phyloP scores from a whole-genome alignment of 1,140 invertebrate genomes.

The Drosophila novamexicana region DNA sequence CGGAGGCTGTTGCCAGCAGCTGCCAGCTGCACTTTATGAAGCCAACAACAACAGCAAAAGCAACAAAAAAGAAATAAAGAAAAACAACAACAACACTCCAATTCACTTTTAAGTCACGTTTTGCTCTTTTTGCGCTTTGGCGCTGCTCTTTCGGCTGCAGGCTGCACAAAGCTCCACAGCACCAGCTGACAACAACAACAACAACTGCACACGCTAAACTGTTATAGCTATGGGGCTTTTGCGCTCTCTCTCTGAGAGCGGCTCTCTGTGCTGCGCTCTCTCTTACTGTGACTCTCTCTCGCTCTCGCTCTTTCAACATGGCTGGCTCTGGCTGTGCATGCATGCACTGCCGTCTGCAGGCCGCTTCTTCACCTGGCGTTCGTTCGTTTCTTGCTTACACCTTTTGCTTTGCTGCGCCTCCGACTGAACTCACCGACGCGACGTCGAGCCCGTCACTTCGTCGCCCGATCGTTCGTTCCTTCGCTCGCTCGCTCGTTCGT shows the following conservation, averaged over 20 bases:
- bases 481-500: conserved; percentile 13
- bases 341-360: conserved; percentile 55
- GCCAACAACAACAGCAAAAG: conserved; percentile 39
- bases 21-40: conserved; percentile 76
- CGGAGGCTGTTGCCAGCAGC: conserved; percentile 51
- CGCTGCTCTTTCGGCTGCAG: conserved; percentile 40
- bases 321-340: conserved; percentile 62
- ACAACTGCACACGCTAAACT: conserved; percentile 66
- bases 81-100: conserved; percentile 49
- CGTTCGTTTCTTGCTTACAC: conserved; percentile 61
- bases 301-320: conserved; percentile 63
- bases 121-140: conserved; percentile 73
- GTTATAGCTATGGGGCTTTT: conserved; percentile 74
- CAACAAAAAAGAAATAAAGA: conserved; percentile 1
- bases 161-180: conserved; percentile 26
- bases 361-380: conserved; percentile 78
- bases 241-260: conserved; percentile 25
- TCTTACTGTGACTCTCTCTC: conserved; percentile 20
- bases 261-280: conserved; percentile 11
- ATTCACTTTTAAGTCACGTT: conserved; percentile 83
- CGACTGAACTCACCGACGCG: conserved; percentile 31
- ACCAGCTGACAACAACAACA: conserved; percentile 76
- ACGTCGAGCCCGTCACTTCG: conserved; percentile 31
- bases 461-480: conserved; percentile 36
- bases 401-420: conserved; percentile 68